These are phyloP conservation scores for Psettodes erumei DNA, from an alignment of 2,113 vertebrate species.

Conservation along the genomic window DNA sequence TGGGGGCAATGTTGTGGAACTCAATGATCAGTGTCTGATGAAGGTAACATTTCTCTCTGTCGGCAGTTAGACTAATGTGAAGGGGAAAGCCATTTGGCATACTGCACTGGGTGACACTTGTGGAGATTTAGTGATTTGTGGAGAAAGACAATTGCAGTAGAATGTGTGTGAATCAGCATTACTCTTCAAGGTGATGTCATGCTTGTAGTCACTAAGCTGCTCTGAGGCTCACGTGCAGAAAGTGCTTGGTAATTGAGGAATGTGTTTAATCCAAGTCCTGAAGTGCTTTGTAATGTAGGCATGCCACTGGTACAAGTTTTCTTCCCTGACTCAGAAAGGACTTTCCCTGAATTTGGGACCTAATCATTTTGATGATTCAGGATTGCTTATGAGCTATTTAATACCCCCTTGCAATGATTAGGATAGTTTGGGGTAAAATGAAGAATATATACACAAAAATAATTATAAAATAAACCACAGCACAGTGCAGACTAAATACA, in stretches of 20 bases:
- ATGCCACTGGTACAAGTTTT: constrained; percentile 6
- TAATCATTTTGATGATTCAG: constrained; percentile 29
- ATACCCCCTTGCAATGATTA: not conserved
- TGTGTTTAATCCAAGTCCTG: constrained; percentile 34
- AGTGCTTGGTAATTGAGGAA: constrained; percentile 47
- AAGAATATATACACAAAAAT: not conserved
- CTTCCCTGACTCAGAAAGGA: not conserved
- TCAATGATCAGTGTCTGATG: constrained; percentile 72
- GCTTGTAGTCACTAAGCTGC: constrained; percentile 48
- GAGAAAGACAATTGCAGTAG: constrained; percentile 80
- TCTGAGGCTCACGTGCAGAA: constrained; percentile 34
- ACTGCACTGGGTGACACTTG: constrained; percentile 64
- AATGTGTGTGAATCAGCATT: constrained; percentile 84
- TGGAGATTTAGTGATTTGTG: constrained; percentile 78
- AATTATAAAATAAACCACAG: not conserved
- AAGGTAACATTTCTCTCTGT: constrained; percentile 67
- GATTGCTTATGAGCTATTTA: constrained; percentile 29
- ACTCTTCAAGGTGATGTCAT: constrained; percentile 82
- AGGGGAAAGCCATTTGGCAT: constrained; percentile 76
- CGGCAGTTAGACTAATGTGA: constrained; percentile 79
- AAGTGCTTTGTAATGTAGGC: constrained; percentile 45
- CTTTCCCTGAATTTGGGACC: constrained; percentile 28
- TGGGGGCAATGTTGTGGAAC: constrained; percentile 65
- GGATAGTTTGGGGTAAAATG: constrained; percentile 2
- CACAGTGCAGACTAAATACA: not conserved